Percentiles rank a stretch among this genome's conserved stretches.
These are phyloP conservation scores for Pao palembangensis DNA, from an alignment of 2,113 vertebrate species.

Conservation along the genomic window DNA sequence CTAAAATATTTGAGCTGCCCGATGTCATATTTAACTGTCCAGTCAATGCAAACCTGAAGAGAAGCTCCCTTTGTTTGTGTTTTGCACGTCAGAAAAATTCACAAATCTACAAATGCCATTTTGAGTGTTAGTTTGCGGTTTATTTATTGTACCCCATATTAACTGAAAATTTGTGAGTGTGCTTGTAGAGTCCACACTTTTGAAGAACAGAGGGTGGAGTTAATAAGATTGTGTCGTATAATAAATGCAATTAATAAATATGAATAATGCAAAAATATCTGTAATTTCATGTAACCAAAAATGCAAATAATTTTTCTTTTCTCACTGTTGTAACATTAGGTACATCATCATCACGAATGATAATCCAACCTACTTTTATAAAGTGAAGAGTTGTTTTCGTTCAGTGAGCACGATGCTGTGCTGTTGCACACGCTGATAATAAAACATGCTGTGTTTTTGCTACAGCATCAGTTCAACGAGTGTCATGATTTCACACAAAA, in stretches of 20 bases:
- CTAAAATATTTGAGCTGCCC: not conserved
- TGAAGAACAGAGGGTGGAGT: not conserved
- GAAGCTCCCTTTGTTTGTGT: constrained; percentile 29
- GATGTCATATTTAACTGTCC: not conserved
- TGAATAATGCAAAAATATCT: constrained; percentile 1
- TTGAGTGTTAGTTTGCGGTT: constrained; percentile 29
- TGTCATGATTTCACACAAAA: not conserved
- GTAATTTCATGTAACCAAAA: constrained; percentile 11
- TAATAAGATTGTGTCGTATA: constrained; percentile 13
- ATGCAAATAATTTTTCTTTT: constrained; percentile 12
- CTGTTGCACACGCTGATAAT: constrained; percentile 36
- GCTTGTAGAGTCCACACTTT: constrained; percentile 34
- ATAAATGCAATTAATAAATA: not conserved
- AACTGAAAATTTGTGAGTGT: constrained; percentile 14
- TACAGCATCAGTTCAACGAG: constrained; percentile 20
- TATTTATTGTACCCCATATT: constrained; percentile 29
- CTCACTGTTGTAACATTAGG: not conserved
- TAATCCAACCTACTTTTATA: constrained; percentile 5
- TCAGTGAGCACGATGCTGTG: constrained; percentile 18
- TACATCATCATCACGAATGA: constrained; percentile 2
- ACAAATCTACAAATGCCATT: constrained; percentile 20
- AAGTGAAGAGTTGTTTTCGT: constrained; percentile 26
- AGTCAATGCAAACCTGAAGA: constrained; percentile 26
- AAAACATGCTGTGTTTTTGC: constrained; percentile 50
- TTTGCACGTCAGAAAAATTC: constrained; percentile 53